Evolutionary conservation across 2,888 invertebrate genomes (phyloP).

Genomic region (Macropis europaea): DNA sequence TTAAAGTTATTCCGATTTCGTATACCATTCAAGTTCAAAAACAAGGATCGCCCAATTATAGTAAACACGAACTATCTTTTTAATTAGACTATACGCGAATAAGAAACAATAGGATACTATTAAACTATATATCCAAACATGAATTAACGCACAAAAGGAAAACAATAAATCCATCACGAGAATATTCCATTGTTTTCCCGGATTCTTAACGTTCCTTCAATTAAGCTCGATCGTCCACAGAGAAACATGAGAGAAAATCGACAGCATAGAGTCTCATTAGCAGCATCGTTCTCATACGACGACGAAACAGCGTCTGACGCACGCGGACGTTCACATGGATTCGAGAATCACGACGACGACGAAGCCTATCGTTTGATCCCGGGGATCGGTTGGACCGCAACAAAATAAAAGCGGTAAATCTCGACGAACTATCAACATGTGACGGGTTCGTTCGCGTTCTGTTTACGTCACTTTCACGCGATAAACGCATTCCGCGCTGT

Average conservation of each 20-base stretch:
- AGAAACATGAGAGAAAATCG: neutral
- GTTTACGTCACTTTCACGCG: constrained; percentile 68
- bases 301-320: neutral
- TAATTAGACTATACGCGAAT: too few species aligned
- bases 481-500: constrained; percentile 58
- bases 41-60: too few species aligned
- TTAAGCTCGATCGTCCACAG: neutral
- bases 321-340: neutral
- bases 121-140: too few species aligned
- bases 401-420: neutral
- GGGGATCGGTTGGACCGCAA: neutral
- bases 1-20: too few species aligned
- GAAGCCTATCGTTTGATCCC: neutral
- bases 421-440: constrained; percentile 1
- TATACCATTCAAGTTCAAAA: too few species aligned
- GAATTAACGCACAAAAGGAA: neutral
- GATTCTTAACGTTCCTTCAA: neutral
- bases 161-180: neutral
- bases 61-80: too few species aligned
- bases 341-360: neutral
- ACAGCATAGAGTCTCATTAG: too few species aligned
- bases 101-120: too few species aligned
- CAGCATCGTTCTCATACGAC: too few species aligned
- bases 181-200: neutral
- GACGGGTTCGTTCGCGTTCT: constrained; percentile 26